Conservation (phyloP, 2,888 invertebrate species). For the Plagodis dolabraria region DNA sequence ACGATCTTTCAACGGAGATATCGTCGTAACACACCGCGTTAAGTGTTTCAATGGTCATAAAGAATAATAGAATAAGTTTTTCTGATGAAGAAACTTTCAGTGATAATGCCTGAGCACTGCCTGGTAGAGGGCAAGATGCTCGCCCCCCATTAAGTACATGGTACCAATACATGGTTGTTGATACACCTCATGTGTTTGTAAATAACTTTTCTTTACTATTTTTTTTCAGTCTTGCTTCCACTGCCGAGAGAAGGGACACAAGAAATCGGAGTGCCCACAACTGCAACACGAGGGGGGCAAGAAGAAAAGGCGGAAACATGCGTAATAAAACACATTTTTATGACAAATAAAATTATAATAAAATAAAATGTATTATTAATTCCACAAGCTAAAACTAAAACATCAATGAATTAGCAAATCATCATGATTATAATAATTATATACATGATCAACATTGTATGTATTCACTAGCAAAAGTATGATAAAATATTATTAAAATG, state of each 20-base stretch:
- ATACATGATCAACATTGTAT: background rate
- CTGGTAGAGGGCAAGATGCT: no score
- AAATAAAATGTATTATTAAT: conserved; percentile 43
- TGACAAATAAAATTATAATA: conserved; percentile 52
- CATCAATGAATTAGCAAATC: conserved; percentile 38
- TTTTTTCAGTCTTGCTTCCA: conserved; percentile 83
- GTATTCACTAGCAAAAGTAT: no score
- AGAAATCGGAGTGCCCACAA: conserved; percentile 79
- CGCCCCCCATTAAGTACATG: no score
- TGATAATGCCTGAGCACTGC: no score
- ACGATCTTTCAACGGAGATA: no score
- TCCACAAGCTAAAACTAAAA: conserved; percentile 9
- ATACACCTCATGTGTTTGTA: no score
- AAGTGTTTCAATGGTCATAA: no score
- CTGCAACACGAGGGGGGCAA: conserved; percentile 50
- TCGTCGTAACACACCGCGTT: no score
- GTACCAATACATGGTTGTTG: no score
- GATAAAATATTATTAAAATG: conserved; percentile 1
- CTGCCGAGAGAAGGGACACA: conserved; percentile 84
- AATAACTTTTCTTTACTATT: no score
- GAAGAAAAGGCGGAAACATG: conserved; percentile 65
- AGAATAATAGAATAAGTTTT: no score
- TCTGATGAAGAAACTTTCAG: no score
- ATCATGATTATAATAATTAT: conserved; percentile 45
- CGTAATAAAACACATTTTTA: conserved; percentile 46